These are phyloP conservation scores for Aphidius gifuensis DNA, from an alignment of 1,140 invertebrate genomes.

Conservation along the genomic window DNA sequence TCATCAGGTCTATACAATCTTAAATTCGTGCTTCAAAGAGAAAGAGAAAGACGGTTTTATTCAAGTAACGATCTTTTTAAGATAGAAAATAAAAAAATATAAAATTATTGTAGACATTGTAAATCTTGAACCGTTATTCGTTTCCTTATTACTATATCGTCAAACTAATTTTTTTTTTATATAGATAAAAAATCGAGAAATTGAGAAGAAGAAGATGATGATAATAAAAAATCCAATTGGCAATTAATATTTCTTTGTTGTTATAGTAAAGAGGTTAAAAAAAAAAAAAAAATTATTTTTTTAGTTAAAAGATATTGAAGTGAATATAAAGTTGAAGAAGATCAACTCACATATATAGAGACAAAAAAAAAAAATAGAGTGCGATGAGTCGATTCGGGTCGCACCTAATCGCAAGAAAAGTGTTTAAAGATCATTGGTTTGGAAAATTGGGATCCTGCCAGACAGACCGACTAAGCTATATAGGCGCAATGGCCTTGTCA, in stretches of 20 bases:
- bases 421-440: constrained; percentile 31
- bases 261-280: background rate
- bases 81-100: too few species aligned
- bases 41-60: too few species aligned
- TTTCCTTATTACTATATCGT: background rate
- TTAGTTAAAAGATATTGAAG: background rate
- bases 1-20: too few species aligned
- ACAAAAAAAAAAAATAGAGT: background rate
- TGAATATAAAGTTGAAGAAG: too few species aligned
- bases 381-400: constrained; percentile 22
- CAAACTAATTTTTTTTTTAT: background rate
- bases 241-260: background rate
- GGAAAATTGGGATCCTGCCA: constrained; percentile 29
- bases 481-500: constrained; percentile 9
- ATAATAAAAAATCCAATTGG: background rate
- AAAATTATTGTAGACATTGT: too few species aligned
- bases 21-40: too few species aligned
- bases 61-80: constrained; percentile 17
- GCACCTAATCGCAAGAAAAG: constrained; percentile 28
- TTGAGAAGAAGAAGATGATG: too few species aligned
- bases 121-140: constrained; percentile 3
- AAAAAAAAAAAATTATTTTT: constrained; percentile 4
- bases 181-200: too few species aligned
- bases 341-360: background rate
- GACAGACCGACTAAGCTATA: background rate